These are phyloP conservation scores for Palloptera scutellata DNA, from an alignment of 2,888 invertebrate genomes.

Conservation along the genomic window DNA sequence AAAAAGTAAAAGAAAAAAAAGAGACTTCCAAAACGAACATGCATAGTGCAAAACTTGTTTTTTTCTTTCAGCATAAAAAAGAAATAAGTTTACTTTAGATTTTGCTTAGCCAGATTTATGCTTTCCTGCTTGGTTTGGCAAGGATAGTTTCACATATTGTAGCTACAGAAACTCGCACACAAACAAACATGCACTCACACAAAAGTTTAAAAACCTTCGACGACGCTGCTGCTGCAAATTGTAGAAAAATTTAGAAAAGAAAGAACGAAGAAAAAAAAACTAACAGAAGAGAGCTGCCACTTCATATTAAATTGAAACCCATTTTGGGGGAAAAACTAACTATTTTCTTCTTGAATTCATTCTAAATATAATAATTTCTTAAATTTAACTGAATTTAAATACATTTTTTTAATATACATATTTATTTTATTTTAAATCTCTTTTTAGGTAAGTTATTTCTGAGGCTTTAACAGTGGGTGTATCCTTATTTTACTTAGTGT, in stretches of 20 bases:
- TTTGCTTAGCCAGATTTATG: constrained; percentile 44
- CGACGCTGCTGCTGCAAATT: constrained; percentile 16
- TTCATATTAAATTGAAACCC: too few species aligned
- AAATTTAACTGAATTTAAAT: too few species aligned
- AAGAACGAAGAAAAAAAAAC: constrained; percentile 28
- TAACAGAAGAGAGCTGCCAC: too few species aligned
- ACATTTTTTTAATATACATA: constrained; percentile 10
- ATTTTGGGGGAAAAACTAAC: too few species aligned
- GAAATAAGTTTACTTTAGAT: constrained; percentile 35
- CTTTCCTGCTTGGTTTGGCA: constrained; percentile 39
- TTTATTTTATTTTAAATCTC: constrained; percentile 4
- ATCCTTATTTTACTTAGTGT: too few species aligned
- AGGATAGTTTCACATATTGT: constrained; percentile 9
- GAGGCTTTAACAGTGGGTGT: constrained; percentile 12
- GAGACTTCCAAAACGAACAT: constrained; percentile 20
- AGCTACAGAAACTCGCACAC: too few species aligned
- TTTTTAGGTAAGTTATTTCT: constrained; percentile 7
- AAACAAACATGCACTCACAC: constrained; percentile 9
- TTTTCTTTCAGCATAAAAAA: constrained; percentile 33
- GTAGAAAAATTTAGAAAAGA: constrained; percentile 24
- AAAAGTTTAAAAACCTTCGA: too few species aligned
- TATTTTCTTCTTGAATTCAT: too few species aligned
- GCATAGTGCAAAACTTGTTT: too few species aligned
- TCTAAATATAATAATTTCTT: too few species aligned
- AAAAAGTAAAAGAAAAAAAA: constrained; percentile 16